phyloP scores from a whole-genome alignment of 2,113 vertebrate genomes.

The Sphaerodactylus townsendi region DNA sequence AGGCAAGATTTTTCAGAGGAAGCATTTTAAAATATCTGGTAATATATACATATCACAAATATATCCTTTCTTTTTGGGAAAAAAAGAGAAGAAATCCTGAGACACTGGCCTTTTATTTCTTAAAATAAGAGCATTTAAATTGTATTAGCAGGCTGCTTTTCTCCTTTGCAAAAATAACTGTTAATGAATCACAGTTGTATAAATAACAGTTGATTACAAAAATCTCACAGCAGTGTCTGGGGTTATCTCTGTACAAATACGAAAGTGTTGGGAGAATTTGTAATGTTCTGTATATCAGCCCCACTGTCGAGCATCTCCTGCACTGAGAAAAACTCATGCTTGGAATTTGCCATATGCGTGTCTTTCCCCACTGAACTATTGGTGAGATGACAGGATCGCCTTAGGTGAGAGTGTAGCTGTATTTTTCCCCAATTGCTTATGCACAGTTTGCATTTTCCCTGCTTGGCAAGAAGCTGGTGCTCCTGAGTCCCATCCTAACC shows the following conservation, averaged over 20 bases:
- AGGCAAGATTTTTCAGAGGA: conserved; percentile 34
- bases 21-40: conserved; percentile 1
- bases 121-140: conserved; percentile 64
- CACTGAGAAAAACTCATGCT: no score
- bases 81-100: conserved; percentile 24
- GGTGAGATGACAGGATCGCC: no score
- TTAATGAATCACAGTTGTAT: conserved; percentile 77
- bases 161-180: conserved; percentile 64
- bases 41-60: conserved; percentile 53
- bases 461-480: no score
- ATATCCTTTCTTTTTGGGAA: conserved; percentile 46
- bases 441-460: no score
- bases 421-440: no score
- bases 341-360: not conserved
- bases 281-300: conserved; percentile 43
- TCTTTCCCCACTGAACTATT: no score
- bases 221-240: conserved; percentile 43
- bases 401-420: no score
- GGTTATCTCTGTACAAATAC: conserved; percentile 72
- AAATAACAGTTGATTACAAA: conserved; percentile 76
- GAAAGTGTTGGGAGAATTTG: conserved; percentile 66
- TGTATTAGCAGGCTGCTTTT: conserved; percentile 66
- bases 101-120: conserved; percentile 40
- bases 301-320: no score
- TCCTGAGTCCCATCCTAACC: no score